Evolutionary conservation across 2,797 vertebrate genomes (phyloP).

Genomic region (Kryptolebias ocellatus): DNA sequence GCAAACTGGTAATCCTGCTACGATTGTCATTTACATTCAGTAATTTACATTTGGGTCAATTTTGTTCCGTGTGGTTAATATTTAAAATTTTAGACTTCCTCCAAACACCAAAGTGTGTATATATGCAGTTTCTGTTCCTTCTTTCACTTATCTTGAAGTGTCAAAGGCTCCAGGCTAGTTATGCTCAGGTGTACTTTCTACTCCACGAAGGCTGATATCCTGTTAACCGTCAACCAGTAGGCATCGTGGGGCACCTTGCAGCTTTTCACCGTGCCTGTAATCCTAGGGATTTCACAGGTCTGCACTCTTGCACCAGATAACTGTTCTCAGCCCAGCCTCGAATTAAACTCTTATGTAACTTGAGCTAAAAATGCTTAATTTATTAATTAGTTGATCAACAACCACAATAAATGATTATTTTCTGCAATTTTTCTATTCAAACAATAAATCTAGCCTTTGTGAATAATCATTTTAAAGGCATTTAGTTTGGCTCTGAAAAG

Average conservation of each 20-base stretch:
- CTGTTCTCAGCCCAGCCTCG: slow-evolving; percentile 4
- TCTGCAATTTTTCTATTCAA: no score
- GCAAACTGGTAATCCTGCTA: no score
- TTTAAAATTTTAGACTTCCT: background rate
- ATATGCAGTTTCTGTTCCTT: background rate
- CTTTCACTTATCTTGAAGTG: background rate
- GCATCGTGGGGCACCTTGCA: slow-evolving; percentile 58
- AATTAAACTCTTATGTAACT: slow-evolving; percentile 1
- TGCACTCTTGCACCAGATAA: slow-evolving; percentile 39
- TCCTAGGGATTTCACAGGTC: slow-evolving; percentile 57
- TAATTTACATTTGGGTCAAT: no score
- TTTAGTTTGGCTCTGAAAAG: no score
- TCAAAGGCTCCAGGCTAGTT: slow-evolving; percentile 24
- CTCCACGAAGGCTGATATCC: slow-evolving; percentile 41
- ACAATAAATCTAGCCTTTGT: no score
- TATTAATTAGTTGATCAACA: background rate
- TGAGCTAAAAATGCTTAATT: background rate
- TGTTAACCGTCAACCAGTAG: slow-evolving; percentile 59
- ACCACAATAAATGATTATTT: background rate
- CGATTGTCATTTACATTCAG: no score
- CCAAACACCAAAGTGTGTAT: background rate
- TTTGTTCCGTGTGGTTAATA: background rate
- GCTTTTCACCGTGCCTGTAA: slow-evolving; percentile 59
- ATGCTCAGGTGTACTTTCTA: slow-evolving; percentile 60
- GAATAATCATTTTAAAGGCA: no score